Percentiles rank a stretch among this genome's conserved stretches.
Evolutionary conservation across 2,797 vertebrate genomes (phyloP).

Genomic region (Dermochelys coriacea): DNA sequence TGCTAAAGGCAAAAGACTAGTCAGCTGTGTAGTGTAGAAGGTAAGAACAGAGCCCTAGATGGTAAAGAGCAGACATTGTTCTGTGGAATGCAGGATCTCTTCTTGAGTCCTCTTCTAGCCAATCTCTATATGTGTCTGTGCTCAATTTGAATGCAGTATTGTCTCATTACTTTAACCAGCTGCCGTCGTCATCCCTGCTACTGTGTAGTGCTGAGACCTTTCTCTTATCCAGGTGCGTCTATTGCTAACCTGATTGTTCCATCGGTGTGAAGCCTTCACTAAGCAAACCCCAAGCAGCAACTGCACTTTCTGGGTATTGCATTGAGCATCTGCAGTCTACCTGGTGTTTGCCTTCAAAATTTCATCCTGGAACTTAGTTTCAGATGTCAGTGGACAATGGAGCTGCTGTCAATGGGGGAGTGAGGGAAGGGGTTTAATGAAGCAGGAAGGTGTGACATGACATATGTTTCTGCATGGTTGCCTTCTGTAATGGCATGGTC

Average conservation of each 20-base stretch:
- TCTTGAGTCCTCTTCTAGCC: background rate
- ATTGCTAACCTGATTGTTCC: background rate
- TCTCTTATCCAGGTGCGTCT: too few species aligned
- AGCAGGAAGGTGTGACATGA: background rate
- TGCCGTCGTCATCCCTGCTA: background rate
- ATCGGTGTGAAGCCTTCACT: background rate
- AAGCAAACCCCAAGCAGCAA: background rate
- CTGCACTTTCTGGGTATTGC: background rate
- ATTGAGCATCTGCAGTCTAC: fast-evolving
- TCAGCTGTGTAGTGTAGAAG: background rate
- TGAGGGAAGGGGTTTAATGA: background rate
- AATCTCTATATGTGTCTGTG: background rate
- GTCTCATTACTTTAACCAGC: background rate
- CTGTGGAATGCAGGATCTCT: background rate
- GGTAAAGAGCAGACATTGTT: background rate
- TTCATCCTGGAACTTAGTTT: background rate
- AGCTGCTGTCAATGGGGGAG: background rate
- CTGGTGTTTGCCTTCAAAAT: background rate
- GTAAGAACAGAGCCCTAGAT: background rate
- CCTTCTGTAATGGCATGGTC: background rate
- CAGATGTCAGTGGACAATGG: fast-evolving
- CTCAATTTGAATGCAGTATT: background rate
- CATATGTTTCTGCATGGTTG: background rate
- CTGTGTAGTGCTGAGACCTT: background rate
- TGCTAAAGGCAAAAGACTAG: background rate